phyloP scores from a whole-genome alignment of 2,797 vertebrate species.

The Novumbra hubbsi region DNA sequence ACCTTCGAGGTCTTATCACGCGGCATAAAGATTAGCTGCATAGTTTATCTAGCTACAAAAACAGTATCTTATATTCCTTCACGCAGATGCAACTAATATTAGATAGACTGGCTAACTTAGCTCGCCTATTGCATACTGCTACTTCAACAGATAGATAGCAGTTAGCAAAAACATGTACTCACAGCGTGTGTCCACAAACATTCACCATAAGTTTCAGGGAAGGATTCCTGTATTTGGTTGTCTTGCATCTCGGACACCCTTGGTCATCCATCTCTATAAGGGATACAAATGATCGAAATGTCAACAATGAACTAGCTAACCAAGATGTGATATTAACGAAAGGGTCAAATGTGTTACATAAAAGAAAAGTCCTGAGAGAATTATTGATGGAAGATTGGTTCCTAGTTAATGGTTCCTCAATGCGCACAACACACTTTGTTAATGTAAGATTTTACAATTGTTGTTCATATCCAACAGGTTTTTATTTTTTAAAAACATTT shows the following conservation, averaged over 20 bases:
- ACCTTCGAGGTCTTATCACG: neutral
- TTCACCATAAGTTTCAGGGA: slow-evolving; percentile 98
- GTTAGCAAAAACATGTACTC: slow-evolving; percentile 67
- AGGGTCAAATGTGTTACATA: slow-evolving; percentile 14
- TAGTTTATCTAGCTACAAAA: neutral
- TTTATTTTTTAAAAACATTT: no score
- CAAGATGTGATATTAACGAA: neutral
- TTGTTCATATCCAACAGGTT: no score
- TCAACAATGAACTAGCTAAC: neutral
- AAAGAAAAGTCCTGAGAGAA: slow-evolving; percentile 10
- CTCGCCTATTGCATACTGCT: neutral
- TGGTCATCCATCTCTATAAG: slow-evolving; percentile 85
- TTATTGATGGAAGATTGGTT: slow-evolving; percentile 13
- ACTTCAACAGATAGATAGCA: neutral
- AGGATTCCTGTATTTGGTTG: slow-evolving; percentile 96
- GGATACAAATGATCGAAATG: neutral
- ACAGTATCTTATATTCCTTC: neutral
- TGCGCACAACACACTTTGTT: neutral
- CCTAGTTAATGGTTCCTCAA: slow-evolving; percentile 16
- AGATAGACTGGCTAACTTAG: neutral
- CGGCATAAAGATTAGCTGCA: neutral
- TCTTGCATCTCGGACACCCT: slow-evolving; percentile 94
- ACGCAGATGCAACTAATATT: neutral
- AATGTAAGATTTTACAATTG: neutral
- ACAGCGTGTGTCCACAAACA: slow-evolving; percentile 99